Conservation (phyloP, 2,797 vertebrate genomes). For the Alectoris magna region DNA sequence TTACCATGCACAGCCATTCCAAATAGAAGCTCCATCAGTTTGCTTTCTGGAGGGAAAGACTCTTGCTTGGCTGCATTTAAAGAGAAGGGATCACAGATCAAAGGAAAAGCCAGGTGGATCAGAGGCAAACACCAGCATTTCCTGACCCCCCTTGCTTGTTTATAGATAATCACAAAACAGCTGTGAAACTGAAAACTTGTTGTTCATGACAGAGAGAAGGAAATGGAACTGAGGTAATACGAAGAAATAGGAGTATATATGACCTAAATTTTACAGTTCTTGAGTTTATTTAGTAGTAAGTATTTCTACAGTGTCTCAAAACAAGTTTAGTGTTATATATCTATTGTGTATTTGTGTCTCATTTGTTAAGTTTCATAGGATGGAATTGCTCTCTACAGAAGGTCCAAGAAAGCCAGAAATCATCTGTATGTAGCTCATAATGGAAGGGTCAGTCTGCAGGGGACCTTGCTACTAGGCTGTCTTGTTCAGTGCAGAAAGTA, state of each 20-base stretch:
- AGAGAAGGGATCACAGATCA: not conserved
- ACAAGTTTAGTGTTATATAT: not conserved
- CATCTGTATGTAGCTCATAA: not conserved
- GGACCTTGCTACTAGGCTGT: not conserved
- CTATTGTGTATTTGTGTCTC: not conserved
- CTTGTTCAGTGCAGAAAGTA: not conserved
- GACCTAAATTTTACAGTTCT: not conserved
- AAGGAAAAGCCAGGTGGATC: constrained; percentile 12
- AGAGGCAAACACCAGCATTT: constrained; percentile 2
- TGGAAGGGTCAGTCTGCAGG: not conserved
- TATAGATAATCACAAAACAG: constrained; percentile 25
- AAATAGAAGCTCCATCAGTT: constrained; percentile 11
- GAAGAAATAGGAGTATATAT: not conserved
- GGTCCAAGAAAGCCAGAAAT: not conserved
- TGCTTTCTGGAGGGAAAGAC: not conserved
- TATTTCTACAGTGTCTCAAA: not conserved
- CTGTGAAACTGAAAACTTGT: not conserved
- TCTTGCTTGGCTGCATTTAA: not conserved
- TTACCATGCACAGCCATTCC: not conserved
- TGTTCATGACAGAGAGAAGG: not conserved
- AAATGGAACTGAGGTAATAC: not conserved
- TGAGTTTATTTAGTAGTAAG: not conserved
- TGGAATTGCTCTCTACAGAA: not conserved
- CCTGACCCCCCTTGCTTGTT: not conserved
- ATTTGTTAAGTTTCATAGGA: not conserved